Base-by-base conservation (phyloP, 2,113 vertebrate species). In the Heterochromis multidens region DNA sequence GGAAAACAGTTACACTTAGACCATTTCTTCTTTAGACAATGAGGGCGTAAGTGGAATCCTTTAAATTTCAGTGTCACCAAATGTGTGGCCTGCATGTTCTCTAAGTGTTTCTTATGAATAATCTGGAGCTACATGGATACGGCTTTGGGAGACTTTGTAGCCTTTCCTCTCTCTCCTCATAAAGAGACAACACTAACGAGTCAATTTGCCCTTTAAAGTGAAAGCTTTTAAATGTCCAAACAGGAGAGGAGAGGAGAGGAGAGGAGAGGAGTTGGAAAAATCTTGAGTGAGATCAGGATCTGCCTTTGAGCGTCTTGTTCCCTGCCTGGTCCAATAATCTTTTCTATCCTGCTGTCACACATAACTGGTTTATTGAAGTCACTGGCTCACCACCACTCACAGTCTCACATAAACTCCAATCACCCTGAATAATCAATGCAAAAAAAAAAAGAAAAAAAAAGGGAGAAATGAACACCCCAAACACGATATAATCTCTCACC, bases 401-500 rank as follows among this genome's bases (percentile, higher is more conserved):
- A 67, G 40, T 65, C 83, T n/a, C 74, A 43, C 60, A 79, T 74
- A 76, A 62, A 84, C 60, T 86, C 82, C 65, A 59, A 19, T 31
- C 60, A 8, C 62, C 79, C 60, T 81, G 84, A 87, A 80, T 82
- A 82, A 81, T 85, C 65, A 80, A 63, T 43, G 27, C 62, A 19
- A 46, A 70, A 46, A 70, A 72, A 49, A 7, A 85, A 52, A 81
- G n/a, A 72, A 52, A 19, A 87, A 61, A 79, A 14, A 31, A 31
- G 6, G 65, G 40, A 88, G 80, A 81, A n/a, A 74, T 60, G 23
- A 82, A 52, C 74, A 16, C 56, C 80, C 63, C 77, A 6, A 86
- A 65, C 43, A 54, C 62, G 5, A 83, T 61, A 87, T 57, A 88
- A 90, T 89, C 61, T 93, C 87, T 84, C 92, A 27, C 90, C 88